Evolutionary conservation across 2,797 vertebrate genomes (phyloP).

Genomic region (Arremon brunneinucha): DNA sequence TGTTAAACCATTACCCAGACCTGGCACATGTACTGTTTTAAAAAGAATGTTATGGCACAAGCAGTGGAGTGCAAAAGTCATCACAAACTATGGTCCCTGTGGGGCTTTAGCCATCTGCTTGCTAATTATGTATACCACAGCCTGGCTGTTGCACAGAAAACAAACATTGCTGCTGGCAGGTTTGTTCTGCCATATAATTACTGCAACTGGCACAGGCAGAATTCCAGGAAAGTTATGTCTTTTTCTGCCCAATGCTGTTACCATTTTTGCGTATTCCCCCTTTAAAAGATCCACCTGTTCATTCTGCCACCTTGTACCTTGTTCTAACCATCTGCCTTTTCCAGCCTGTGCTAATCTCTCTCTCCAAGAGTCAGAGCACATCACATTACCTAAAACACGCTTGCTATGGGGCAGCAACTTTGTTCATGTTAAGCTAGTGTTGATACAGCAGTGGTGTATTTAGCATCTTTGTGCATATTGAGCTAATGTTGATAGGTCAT

Average conservation of each 20-base stretch:
- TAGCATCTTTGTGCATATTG: not conserved
- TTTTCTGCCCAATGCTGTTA: not conserved
- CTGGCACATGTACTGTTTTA: not conserved
- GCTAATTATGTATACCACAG: conserved; percentile 16
- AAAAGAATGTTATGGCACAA: conserved; percentile 12
- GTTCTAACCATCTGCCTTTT: not conserved
- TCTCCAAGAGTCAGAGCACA: not conserved
- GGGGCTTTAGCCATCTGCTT: conserved; percentile 42
- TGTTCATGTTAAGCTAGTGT: not conserved
- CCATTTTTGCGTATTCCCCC: not conserved
- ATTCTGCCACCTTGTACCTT: not conserved
- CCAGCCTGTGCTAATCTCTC: not conserved
- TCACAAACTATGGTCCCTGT: not conserved
- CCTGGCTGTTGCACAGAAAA: not conserved
- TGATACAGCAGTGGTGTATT: not conserved
- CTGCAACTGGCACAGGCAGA: not conserved
- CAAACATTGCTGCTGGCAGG: conserved; percentile 23
- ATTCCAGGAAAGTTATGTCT: conserved; percentile 3
- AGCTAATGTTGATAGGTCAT: not conserved
- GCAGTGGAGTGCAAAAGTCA: not conserved
- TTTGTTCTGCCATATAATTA: not conserved
- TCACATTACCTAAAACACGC: not conserved
- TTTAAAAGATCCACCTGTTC: not conserved
- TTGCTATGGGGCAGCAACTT: not conserved
- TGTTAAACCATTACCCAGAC: conserved; percentile 21